Evolutionary conservation across 2,113 vertebrate species (phyloP).

Genomic region (Triplophysa rosa): DNA sequence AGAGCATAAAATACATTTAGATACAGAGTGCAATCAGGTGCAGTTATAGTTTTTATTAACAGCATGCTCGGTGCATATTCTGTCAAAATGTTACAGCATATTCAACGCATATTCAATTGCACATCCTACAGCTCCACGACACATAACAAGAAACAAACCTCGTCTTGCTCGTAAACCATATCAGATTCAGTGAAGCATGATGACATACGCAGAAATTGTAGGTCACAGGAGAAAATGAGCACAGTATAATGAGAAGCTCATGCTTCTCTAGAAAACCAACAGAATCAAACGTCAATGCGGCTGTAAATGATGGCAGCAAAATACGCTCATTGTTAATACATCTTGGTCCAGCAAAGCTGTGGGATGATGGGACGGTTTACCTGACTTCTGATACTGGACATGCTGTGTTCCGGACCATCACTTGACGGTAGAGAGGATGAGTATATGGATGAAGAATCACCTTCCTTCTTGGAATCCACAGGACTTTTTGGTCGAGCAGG

Average conservation of each 20-base stretch:
- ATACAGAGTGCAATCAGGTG: background rate
- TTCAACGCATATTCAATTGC: background rate
- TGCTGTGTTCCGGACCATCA: constrained; percentile 83
- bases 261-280: background rate
- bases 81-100: background rate
- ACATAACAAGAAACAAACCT: constrained; percentile 4
- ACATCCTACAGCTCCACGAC: background rate
- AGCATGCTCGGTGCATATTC: background rate
- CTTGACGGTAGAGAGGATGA: constrained; percentile 90
- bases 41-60: background rate
- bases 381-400: constrained; percentile 80
- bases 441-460: constrained; percentile 83
- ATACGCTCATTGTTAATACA: background rate
- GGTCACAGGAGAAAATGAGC: background rate
- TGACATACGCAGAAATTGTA: constrained; percentile 17
- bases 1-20: background rate
- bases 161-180: constrained; percentile 15
- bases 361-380: constrained; percentile 63
- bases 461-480: constrained; percentile 88
- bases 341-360: background rate
- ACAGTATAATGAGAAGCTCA: background rate
- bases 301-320: background rate
- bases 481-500: constrained; percentile 94
- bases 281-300: background rate
- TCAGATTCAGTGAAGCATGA: constrained; percentile 10